These are phyloP conservation scores for Subacronicta megacephala DNA, from an alignment of 2,888 invertebrate species.

Conservation along the genomic window DNA sequence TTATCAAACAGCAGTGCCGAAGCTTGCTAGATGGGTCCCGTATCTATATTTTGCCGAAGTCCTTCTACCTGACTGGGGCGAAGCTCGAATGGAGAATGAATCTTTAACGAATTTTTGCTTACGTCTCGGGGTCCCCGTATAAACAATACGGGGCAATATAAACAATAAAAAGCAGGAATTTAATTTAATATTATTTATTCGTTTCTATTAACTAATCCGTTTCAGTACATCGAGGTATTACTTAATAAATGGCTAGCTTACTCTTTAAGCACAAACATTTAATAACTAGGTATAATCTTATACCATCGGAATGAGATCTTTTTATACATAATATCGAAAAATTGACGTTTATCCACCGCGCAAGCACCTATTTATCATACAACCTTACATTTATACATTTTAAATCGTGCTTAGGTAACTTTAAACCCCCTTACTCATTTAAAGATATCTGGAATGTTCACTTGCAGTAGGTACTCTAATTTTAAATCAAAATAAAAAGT, in stretches of 20 bases:
- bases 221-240: constrained; percentile 86
- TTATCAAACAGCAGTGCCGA: too few species aligned
- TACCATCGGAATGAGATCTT: constrained; percentile 70
- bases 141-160: too few species aligned
- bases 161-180: constrained; percentile 22
- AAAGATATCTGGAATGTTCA: background rate
- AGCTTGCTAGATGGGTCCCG: too few species aligned
- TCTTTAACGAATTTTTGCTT: too few species aligned
- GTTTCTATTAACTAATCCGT: constrained; percentile 78
- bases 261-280: constrained; percentile 79
- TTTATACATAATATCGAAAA: constrained; percentile 78
- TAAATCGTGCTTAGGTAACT: constrained; percentile 62
- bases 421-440: constrained; percentile 49
- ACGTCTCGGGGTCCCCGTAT: too few species aligned
- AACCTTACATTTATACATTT: constrained; percentile 80
- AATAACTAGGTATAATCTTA: constrained; percentile 67
- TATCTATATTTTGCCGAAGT: too few species aligned
- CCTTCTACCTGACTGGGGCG: too few species aligned
- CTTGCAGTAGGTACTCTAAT: too few species aligned
- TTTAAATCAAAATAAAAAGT: too few species aligned
- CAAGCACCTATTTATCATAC: constrained; percentile 88
- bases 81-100: too few species aligned
- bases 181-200: constrained; percentile 71
- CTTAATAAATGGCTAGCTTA: constrained; percentile 81
- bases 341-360: constrained; percentile 86